Evolutionary conservation across 2,888 invertebrate species (phyloP), one percentile per base, ranked within the genome.

Genomic region (Mechanitis messenoides): DNA sequence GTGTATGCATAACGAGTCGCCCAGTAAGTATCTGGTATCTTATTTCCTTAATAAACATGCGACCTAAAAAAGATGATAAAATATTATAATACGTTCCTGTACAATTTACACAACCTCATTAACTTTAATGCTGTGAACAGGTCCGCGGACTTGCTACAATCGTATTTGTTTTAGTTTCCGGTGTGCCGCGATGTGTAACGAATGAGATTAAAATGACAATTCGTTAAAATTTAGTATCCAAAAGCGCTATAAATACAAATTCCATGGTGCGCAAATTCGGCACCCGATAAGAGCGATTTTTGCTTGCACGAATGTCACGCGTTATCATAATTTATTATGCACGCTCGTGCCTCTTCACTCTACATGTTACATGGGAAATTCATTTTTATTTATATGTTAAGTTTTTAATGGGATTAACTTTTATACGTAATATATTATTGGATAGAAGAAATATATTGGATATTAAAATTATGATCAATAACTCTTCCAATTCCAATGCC

Each of bases 281-380:
- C 70, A 70, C 61, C 72, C 75, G 84, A 86, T 85, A 84, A 80
- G 77, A 74, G 71, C 65, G 70, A 67, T 68, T 70, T 71, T 73
- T 73, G 72, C 69, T 69, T 67, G 72, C 69, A 66, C 64, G 71
- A 74, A 73, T 69, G 72, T 69, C 74, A 72, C 73, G 61, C 72
- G 75, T 71, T 79, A 77, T 79, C 76, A 73, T 76, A 76, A 80
- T 80, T 80, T 81, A 81, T 78, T 77, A 74, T 63, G 70, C 64
- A 68, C 69, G 62, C 71, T 68, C 71, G 74, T 76, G 77, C 77
- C 77, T 77, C 72, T 55, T 59, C 55, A 45, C 61, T 58, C 50
- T 56, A 53, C 55, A 54, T 55, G 61, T 62, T 62, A 57, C 62
- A 67, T 45, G 62, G 62, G 61, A 65, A 65, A 55, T 62, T 61